phyloP scores from a whole-genome alignment of 2,888 invertebrate species.

The Phanerotoma sp. region DNA sequence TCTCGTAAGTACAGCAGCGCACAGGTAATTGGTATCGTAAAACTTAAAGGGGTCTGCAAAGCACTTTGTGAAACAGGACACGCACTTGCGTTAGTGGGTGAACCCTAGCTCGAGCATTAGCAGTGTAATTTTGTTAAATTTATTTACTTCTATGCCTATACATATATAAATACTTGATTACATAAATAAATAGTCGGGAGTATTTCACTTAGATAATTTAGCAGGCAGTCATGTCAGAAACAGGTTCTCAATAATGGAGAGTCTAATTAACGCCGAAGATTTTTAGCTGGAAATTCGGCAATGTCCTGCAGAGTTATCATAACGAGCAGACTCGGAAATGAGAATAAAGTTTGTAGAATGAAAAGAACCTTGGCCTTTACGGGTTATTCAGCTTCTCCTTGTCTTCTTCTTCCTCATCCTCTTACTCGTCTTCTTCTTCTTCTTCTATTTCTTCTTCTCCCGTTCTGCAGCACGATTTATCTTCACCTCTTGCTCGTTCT shows the following conservation, averaged over 20 bases:
- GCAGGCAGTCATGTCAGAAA: not conserved
- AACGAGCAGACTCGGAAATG: slow-evolving; percentile 30
- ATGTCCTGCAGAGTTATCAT: slow-evolving; percentile 23
- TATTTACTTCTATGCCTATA: not conserved
- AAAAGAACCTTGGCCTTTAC: slow-evolving; percentile 31
- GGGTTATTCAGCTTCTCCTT: slow-evolving; percentile 28
- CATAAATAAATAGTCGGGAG: no score
- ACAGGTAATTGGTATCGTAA: slow-evolving; percentile 39
- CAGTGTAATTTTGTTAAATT: slow-evolving; percentile 6
- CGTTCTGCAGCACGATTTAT: slow-evolving; percentile 19
- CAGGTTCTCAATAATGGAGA: slow-evolving; percentile 14
- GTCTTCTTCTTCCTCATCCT: slow-evolving; percentile 17
- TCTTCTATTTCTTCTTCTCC: slow-evolving; percentile 17
- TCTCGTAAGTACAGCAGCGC: slow-evolving; percentile 36
- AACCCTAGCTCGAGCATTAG: not conserved
- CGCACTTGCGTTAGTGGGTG: slow-evolving; percentile 28
- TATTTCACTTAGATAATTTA: no score
- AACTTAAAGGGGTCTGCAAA: slow-evolving; percentile 37
- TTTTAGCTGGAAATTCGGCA: slow-evolving; percentile 21
- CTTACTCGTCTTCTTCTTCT: slow-evolving; percentile 12
- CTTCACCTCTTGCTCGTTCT: slow-evolving; percentile 15
- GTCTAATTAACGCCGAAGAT: slow-evolving; percentile 22
- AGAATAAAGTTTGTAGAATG: slow-evolving; percentile 28
- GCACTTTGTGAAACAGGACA: slow-evolving; percentile 37
- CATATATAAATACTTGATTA: no score